Conservation (phyloP, 2,113 vertebrate species). For the Odocoileus virginianus region DNA sequence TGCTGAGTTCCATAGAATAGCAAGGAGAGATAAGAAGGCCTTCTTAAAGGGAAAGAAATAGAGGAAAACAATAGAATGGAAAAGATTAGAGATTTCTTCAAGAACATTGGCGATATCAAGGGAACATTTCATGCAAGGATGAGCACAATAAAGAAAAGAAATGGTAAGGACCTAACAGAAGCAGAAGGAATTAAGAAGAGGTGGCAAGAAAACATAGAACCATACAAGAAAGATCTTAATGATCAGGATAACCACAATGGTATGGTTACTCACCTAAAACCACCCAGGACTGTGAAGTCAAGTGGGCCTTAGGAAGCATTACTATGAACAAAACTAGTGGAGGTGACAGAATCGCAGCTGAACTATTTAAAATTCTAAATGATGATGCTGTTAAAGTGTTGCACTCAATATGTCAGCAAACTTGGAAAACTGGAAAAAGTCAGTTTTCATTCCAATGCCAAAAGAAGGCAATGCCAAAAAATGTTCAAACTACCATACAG, state of each 20-base stretch:
- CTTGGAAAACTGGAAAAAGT: not conserved
- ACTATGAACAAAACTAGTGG: not conserved
- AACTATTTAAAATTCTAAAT: not conserved
- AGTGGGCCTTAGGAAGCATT: not conserved
- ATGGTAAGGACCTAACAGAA: not conserved
- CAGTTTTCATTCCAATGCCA: not conserved
- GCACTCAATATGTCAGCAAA: not conserved
- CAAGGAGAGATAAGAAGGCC: not conserved
- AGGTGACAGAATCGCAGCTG: not conserved
- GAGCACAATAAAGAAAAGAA: not conserved
- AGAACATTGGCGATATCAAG: not conserved
- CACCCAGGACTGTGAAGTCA: not conserved
- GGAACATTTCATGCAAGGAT: not conserved
- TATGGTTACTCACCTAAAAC: not conserved
- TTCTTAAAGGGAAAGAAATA: not conserved
- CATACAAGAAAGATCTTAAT: not conserved
- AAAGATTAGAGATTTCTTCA: not conserved
- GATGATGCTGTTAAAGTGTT: not conserved
- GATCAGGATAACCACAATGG: not conserved
- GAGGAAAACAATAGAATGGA: not conserved
- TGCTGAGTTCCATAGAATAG: not conserved
- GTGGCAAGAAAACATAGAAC: not conserved
- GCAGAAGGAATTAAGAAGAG: not conserved
- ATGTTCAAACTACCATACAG: not conserved
- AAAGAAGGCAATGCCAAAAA: not conserved